Conservation (phyloP, 2,888 invertebrate species). For the Drosophila infuscata region DNA sequence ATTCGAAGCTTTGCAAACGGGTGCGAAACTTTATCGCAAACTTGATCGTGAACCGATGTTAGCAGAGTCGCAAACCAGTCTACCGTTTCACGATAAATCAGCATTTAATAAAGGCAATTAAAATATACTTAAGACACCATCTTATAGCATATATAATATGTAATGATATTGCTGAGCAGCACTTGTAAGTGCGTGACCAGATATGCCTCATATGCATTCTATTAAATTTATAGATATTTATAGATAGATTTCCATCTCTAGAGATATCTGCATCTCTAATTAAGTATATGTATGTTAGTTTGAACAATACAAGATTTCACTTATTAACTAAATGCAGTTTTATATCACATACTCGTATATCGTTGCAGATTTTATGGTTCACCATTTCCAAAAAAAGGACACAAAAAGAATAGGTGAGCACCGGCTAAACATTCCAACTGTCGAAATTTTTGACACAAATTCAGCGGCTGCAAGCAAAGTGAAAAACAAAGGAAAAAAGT, state of each 20-base stretch:
- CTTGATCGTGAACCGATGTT: conserved; percentile 15
- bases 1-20: conserved; percentile 28
- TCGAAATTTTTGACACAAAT: conserved; percentile 22
- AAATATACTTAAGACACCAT: not conserved
- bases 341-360: not conserved
- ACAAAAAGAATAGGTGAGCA: not conserved
- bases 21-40: conserved; percentile 10
- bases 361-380: conserved; percentile 2
- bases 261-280: not conserved
- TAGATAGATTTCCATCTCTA: no score
- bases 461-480: conserved; percentile 24
- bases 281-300: not conserved
- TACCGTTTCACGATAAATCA: not conserved
- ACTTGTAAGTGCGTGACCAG: not conserved
- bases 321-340: not conserved
- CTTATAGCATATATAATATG: not conserved
- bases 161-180: not conserved
- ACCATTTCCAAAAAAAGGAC: not conserved
- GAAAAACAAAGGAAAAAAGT: conserved; percentile 3
- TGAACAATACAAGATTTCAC: not conserved
- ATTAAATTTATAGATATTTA: no score
- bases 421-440: conserved; percentile 18
- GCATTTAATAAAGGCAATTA: not conserved
- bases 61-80: conserved; percentile 26
- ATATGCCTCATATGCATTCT: not conserved